A percentile compares a stretch with the other conserved stretches of the same genome.
Conservation (phyloP, 2,888 invertebrate genomes). For the Spicauda simplicius region DNA sequence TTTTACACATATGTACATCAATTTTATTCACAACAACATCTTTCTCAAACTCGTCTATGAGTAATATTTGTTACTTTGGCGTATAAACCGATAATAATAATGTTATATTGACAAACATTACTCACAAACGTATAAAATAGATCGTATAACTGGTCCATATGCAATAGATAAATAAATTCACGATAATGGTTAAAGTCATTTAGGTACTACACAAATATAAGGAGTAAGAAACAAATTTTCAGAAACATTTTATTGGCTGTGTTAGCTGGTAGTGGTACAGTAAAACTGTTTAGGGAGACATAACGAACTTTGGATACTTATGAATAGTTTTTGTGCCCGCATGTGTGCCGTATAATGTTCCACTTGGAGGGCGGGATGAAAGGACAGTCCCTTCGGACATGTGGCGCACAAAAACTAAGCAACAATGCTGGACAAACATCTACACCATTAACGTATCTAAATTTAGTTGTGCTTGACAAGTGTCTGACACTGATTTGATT, state of each 20-base stretch:
- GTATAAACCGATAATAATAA: no score
- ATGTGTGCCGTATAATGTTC: conserved; percentile 62
- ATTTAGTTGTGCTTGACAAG: conserved; percentile 25
- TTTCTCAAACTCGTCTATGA: no score
- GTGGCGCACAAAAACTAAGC: conserved; percentile 63
- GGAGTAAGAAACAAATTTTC: neutral
- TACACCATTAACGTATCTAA: conserved; percentile 35
- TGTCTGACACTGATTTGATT: conserved; percentile 24
- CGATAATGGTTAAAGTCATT: no score
- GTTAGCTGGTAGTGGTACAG: conserved; percentile 11
- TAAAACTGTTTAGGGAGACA: conserved; percentile 16
- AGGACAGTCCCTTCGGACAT: conserved; percentile 63
- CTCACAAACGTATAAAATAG: no score
- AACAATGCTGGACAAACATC: conserved; percentile 51
- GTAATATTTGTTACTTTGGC: no score
- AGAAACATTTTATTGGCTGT: neutral
- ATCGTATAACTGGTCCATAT: no score
- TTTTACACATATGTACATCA: no score
- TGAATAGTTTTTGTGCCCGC: conserved; percentile 57
- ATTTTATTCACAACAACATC: no score
- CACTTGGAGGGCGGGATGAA: conserved; percentile 52
- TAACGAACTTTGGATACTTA: conserved; percentile 22
- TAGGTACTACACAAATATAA: no score
- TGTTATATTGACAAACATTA: no score
- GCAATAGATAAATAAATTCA: no score